Evolutionary conservation across 2,797 vertebrate species (phyloP), one percentile per base, ranked within the genome.

Genomic region (Myotis vivesi): DNA sequence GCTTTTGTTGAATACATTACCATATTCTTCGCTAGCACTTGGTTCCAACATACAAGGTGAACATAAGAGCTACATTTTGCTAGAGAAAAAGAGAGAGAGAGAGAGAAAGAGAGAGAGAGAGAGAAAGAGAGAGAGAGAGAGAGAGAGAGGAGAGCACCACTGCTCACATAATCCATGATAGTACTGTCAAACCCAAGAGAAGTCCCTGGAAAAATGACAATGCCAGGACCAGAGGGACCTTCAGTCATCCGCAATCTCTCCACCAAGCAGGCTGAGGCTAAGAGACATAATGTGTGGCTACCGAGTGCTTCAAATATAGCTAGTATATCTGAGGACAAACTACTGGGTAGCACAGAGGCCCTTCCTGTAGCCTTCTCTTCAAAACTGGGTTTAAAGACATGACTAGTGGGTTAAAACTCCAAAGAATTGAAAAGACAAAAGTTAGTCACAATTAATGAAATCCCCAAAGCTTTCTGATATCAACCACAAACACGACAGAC

Each of bases 1-100:
- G 85, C 96, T 94, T 95, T 86, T 97, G 79, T 96, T 97, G 96
- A 96, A 97, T 92, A 94, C 55, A 94, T 97, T 96, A 95, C 83
- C 97, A 97, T 97, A 97, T 96, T 94, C 97, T 96, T 96, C 97
- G 96, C 86, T 95, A 87, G 81, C 11, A 49, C 92, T 83, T 89
- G 59, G 59, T 93, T 96, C 96, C 57, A 81, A 89, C 91, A 75
- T n/a, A 55, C n/a, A 76, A 87, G 79, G 85, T 89, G 90, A 95
- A 88, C n/a, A 12, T 69, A 66, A 94, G 84, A 93, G 76, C 11
- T 46, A 64, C 25, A n/a, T 64, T 89, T 33, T 51, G n/a, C 25
- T 55, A 68, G n/a, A 71, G 11, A 49, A 44, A 57, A 30, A 36
- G 9, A 53, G 25, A 41, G 20, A 69, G 9, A 22, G 30, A 80